Conservation (phyloP, 2,888 invertebrate genomes). For the Timandra comae region DNA sequence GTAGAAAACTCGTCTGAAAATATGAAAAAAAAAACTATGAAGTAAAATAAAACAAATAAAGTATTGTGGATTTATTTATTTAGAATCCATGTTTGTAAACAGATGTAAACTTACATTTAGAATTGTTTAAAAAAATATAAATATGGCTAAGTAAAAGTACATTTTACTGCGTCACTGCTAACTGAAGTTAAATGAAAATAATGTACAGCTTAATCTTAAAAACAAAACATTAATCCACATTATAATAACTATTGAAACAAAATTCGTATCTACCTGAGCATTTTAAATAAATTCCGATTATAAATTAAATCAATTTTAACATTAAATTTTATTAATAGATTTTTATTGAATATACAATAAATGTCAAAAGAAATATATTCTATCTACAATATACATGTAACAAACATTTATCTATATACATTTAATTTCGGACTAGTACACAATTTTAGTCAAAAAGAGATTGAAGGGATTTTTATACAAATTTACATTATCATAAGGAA, state of each 20-base stretch:
- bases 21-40: background rate
- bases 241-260: conserved; percentile 38
- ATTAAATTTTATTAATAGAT: conserved; percentile 55
- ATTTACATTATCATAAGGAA: conserved; percentile 53
- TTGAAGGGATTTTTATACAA: conserved; percentile 52
- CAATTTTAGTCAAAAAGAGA: conserved; percentile 61
- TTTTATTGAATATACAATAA: conserved; percentile 65
- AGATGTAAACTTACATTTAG: conserved; percentile 71
- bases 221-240: conserved; percentile 33
- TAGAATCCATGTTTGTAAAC: conserved; percentile 72
- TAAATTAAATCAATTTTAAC: conserved; percentile 65
- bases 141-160: conserved; percentile 69
- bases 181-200: conserved; percentile 44
- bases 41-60: conserved; percentile 17
- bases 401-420: conserved; percentile 76
- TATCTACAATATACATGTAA: conserved; percentile 77
- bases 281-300: conserved; percentile 49
- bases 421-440: conserved; percentile 73
- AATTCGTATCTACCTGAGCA: conserved; percentile 60
- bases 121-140: conserved; percentile 70
- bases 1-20: background rate
- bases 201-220: conserved; percentile 54
- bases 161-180: conserved; percentile 52
- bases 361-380: conserved; percentile 71
- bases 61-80: conserved; percentile 68